These are phyloP conservation scores for Euplagia quadripunctaria DNA, from an alignment of 2,888 invertebrate species.

Conservation along the genomic window DNA sequence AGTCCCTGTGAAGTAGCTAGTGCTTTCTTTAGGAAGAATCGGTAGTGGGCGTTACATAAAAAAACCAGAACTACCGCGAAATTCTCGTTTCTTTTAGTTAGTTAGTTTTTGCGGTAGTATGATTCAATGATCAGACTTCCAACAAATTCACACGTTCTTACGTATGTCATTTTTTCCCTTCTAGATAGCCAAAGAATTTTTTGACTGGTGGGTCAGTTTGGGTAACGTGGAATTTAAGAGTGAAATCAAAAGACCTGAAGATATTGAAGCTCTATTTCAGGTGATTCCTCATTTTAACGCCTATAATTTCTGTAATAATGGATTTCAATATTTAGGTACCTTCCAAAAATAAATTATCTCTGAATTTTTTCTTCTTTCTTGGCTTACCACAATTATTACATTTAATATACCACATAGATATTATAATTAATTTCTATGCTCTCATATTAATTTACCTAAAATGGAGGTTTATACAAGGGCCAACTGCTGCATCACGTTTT, in stretches of 20 bases:
- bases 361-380: too few species aligned
- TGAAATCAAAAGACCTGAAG: conserved; percentile 83
- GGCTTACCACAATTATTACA: too few species aligned
- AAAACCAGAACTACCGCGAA: too few species aligned
- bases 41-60: too few species aligned
- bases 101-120: too few species aligned
- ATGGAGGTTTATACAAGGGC: not conserved
- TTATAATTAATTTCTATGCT: not conserved
- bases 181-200: conserved; percentile 86
- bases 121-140: too few species aligned
- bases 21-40: too few species aligned
- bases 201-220: conserved; percentile 84
- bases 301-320: not conserved
- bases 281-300: conserved; percentile 55
- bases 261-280: conserved; percentile 87
- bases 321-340: not conserved
- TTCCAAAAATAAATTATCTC: too few species aligned
- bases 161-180: conserved; percentile 26
- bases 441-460: not conserved
- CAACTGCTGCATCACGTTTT: not conserved
- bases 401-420: too few species aligned
- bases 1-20: too few species aligned
- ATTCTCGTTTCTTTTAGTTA: too few species aligned
- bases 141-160: too few species aligned
- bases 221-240: conserved; percentile 82